Evolutionary conservation across 2,113 vertebrate species (phyloP).

Genomic region (Hemicordylus capensis): DNA sequence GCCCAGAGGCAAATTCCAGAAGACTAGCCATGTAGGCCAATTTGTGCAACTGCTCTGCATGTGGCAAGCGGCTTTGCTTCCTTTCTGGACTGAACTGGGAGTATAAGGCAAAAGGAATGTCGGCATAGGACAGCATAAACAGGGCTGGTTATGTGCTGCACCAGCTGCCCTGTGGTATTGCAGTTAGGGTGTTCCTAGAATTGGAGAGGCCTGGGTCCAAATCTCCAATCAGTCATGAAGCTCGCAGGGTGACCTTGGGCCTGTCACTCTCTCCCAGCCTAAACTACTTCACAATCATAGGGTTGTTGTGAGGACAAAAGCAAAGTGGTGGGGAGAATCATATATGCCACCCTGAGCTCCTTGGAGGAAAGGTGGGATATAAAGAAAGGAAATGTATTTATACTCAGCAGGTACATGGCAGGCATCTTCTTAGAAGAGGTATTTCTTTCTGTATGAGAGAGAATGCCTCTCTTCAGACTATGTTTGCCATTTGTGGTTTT

Average conservation of each 20-base stretch:
- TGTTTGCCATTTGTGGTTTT: too few species aligned
- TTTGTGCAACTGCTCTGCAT: neutral
- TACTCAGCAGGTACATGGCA: too few species aligned
- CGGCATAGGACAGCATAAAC: neutral
- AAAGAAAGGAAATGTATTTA: too few species aligned
- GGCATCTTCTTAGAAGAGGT: too few species aligned
- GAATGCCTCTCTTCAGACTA: too few species aligned
- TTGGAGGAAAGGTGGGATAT: too few species aligned
- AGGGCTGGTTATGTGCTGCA: neutral
- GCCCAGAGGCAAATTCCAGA: neutral
- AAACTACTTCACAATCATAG: neutral
- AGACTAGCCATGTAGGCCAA: neutral
- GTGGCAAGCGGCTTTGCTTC: neutral
- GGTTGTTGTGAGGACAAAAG: neutral
- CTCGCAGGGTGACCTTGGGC: neutral
- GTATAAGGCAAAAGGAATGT: neutral
- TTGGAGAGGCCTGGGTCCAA: neutral
- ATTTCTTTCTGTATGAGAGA: too few species aligned
- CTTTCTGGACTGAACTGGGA: neutral
- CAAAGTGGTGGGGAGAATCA: too few species aligned
- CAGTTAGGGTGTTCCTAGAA: too few species aligned
- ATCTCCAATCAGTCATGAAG: neutral
- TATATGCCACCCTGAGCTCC: too few species aligned
- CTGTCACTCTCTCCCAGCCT: neutral
- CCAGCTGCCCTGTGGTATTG: too few species aligned